Percentiles rank a stretch among this genome's conserved stretches.
Conservation (phyloP, 2,888 invertebrate species). For the Archips xylosteana region DNA sequence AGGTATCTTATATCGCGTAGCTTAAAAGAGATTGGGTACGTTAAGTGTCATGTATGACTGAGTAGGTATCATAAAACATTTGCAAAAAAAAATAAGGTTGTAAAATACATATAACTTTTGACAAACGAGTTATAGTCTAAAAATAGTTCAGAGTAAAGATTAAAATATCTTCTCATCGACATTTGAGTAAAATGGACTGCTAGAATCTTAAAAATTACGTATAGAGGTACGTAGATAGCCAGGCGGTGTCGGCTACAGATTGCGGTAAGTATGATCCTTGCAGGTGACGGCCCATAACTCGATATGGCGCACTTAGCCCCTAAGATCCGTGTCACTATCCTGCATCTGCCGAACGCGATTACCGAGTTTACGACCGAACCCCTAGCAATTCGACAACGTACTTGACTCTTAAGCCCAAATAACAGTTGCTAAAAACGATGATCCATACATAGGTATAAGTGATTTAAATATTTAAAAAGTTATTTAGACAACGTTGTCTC, state of each 20-base stretch:
- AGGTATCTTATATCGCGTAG: too few relatives aligned
- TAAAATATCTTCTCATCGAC: too few relatives aligned
- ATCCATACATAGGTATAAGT: background rate
- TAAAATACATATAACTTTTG: too few relatives aligned
- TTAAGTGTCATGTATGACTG: too few relatives aligned
- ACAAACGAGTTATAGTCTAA: too few relatives aligned
- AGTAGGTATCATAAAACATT: background rate
- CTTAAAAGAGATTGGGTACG: too few relatives aligned
- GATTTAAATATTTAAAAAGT: background rate
- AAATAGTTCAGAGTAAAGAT: too few relatives aligned
- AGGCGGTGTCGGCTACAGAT: constrained; percentile 37
- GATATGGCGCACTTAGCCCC: constrained; percentile 57
- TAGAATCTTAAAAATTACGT: background rate
- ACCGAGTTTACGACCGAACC: constrained; percentile 58
- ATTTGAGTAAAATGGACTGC: too few relatives aligned
- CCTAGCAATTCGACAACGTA: constrained; percentile 43
- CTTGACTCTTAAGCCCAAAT: background rate
- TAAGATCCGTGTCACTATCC: constrained; percentile 47
- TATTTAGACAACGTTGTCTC: too few relatives aligned
- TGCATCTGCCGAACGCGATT: constrained; percentile 46
- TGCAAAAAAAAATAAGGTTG: background rate
- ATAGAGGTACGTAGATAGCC: background rate
- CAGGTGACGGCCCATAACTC: constrained; percentile 61
- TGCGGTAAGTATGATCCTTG: constrained; percentile 46
- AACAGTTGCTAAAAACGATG: background rate